A percentile compares a stretch with the other conserved stretches of the same genome.
phyloP scores from a whole-genome alignment of 2,797 vertebrate species.

The Netta rufina region DNA sequence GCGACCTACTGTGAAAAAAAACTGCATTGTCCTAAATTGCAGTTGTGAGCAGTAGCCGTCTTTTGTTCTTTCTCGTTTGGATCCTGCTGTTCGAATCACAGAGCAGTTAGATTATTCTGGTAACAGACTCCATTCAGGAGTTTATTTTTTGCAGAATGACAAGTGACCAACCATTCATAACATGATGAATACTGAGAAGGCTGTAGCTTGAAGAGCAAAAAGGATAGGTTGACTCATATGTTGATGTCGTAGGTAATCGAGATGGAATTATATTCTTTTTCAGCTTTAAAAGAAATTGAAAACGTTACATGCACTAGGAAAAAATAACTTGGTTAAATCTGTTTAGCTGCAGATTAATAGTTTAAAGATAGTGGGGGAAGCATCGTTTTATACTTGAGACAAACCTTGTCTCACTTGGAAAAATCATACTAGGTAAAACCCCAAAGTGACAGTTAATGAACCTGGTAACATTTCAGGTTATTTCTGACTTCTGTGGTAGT shows the following conservation, averaged over 20 bases:
- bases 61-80: neutral
- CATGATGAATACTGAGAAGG: neutral
- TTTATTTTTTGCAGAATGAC: neutral
- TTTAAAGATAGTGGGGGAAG: neutral
- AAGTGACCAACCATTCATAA: neutral
- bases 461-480: neutral
- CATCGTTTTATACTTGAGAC: neutral
- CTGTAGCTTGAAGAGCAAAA: neutral
- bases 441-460: neutral
- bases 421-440: neutral
- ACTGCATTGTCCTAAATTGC: neutral
- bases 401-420: neutral
- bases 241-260: neutral
- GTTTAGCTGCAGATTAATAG: neutral
- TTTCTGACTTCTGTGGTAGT: neutral
- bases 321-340: neutral
- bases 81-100: neutral
- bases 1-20: neutral
- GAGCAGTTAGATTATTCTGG: neutral
- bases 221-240: neutral
- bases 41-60: neutral
- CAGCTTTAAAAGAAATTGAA: neutral
- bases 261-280: neutral
- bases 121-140: neutral
- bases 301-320: neutral